Percentiles rank a stretch among this genome's conserved stretches.
Conservation (phyloP, 2,797 vertebrate species). For the Menidia menidia region DNA sequence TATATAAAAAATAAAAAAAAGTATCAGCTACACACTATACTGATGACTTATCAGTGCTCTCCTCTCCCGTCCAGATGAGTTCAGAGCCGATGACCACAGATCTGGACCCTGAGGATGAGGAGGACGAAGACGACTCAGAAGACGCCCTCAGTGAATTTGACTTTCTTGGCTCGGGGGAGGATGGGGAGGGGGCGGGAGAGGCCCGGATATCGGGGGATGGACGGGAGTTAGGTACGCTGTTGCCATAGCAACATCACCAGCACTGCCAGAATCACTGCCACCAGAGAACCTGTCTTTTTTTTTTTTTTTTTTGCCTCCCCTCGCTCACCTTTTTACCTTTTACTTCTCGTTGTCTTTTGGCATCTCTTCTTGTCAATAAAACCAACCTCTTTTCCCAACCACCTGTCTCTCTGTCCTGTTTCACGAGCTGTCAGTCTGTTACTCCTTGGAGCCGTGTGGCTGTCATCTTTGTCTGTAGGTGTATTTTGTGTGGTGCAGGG, state of each 20-base stretch:
- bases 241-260: constrained; percentile 69
- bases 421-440: constrained; percentile 74
- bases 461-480: constrained; percentile 62
- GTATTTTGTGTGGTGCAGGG: constrained; percentile 40
- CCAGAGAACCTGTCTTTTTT: constrained; percentile 62
- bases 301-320: constrained; percentile 45
- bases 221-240: constrained; percentile 86
- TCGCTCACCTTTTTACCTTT: constrained; percentile 70
- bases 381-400: constrained; percentile 77
- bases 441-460: constrained; percentile 62
- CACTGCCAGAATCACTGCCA: constrained; percentile 77
- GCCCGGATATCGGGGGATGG: constrained; percentile 86
- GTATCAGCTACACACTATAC: background rate
- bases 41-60: background rate
- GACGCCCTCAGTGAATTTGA: constrained; percentile 92
- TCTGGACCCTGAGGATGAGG: constrained; percentile 90
- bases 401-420: constrained; percentile 80
- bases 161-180: constrained; percentile 91
- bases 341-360: constrained; percentile 77
- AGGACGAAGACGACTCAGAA: constrained; percentile 92
- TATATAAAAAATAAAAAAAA: background rate
- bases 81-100: constrained; percentile 87
- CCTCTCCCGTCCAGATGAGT: constrained; percentile 73
- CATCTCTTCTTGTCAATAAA: constrained; percentile 81
- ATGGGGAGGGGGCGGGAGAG: constrained; percentile 88